Base-by-base conservation (phyloP, 2,113 vertebrate species). In the Grammomys surdaster region DNA sequence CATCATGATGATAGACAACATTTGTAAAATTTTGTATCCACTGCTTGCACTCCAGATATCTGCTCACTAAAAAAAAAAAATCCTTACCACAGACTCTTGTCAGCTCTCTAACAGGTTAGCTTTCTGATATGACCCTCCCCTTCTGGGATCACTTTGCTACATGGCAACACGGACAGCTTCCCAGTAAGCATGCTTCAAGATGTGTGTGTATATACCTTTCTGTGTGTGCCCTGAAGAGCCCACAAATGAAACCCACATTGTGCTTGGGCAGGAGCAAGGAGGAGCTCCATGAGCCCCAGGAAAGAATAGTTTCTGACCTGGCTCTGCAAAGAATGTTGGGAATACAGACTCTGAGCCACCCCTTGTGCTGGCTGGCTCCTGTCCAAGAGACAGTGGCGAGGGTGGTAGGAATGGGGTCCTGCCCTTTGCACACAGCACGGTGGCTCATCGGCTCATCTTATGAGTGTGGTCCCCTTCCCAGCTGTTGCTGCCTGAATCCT, bases 401-500 rank as follows among this genome's bases (percentile, higher is more conserved):
- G 60, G 87, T 46, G 43, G 75, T 9, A 20, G 77, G 72, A 26
- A 40, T 1, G 0, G 19, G 69, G 43, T 67, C 16, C 43, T 91
- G 96, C 92, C 63, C 78, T 75, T 10, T 0, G 26, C 80, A 0
- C 0, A 5, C 67, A 2, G 46, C 2, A 26, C 24, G 48, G 91
- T 33, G 2, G 91, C 28, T 87, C 6, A 11, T 60, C 33, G 11
- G 69, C n/a, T 48, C 84, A 0, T 95, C 89, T 84, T 51, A 85
- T 1, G 43, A 96, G 88, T 75, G 94, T 89, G 96, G 80, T 48
- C 85, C 70, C 87, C 40, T 51, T 63, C 82, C 97, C 98, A 98
- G 98, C 98, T 98, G 98, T 75, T 95, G 97, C 94, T 85, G 96
- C 96, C 43, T 0, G 87, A 93, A 94, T 82, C 95, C 95, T 95